These are phyloP conservation scores for Drosophila aff. DNA, from an alignment of 1,140 invertebrate species.

Conservation along the genomic window DNA sequence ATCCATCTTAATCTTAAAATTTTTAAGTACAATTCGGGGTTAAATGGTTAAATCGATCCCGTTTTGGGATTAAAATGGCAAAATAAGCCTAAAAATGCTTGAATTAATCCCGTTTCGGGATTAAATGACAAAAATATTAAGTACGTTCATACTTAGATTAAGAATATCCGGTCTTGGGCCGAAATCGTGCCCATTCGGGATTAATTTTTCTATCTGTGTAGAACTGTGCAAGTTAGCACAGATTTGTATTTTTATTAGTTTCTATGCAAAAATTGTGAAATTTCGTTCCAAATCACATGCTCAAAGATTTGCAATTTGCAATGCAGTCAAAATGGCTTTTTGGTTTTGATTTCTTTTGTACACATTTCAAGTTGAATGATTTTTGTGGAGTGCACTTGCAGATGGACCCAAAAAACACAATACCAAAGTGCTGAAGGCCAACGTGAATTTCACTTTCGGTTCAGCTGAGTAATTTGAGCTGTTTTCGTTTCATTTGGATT, in stretches of 20 bases:
- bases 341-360: conserved; percentile 39
- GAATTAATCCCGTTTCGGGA: too few species aligned
- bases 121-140: too few species aligned
- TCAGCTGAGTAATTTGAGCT: conserved; percentile 40
- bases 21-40: too few species aligned
- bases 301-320: conserved; percentile 5
- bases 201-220: too few species aligned
- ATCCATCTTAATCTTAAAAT: too few species aligned
- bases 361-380: conserved; percentile 47
- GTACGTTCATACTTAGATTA: too few species aligned
- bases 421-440: conserved; percentile 29
- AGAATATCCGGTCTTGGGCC: too few species aligned
- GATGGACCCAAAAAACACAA: conserved; percentile 21
- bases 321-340: conserved; percentile 7
- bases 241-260: background rate
- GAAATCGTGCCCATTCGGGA: too few species aligned
- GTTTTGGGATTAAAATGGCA: too few species aligned
- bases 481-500: conserved; percentile 37
- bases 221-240: background rate
- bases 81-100: too few species aligned
- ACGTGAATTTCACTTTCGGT: conserved; percentile 64
- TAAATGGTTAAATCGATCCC: too few species aligned
- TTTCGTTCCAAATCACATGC: background rate
- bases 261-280: background rate
- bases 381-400: conserved; percentile 47